Base-by-base conservation (phyloP, 1,140 invertebrate species). In the Temnothorax longispinosus region DNA sequence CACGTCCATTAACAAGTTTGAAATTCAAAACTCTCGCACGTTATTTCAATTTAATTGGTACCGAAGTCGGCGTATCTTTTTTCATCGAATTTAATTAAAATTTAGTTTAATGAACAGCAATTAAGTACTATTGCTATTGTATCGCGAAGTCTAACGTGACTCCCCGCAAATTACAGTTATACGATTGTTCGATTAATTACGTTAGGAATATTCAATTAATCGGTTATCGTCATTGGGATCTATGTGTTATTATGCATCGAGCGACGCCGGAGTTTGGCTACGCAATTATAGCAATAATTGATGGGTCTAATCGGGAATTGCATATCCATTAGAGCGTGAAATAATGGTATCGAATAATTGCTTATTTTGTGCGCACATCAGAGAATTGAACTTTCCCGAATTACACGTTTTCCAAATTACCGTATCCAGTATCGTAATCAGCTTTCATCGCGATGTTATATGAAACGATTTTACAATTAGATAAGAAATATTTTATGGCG, bases 21-120 rank as follows among this genome's bases (percentile, higher is more conserved):
- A 60, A 69, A 58, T 56, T 71, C 21, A 8, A 72, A 78, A 18
- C 15, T 13, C 3, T 13, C 3, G 2, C 8, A 18, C 32, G 58
- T 11, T 71, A 38, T n/a, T 58, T 27, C 1, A 18, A 38, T 85
- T 74, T 78, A 85, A 89, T 88, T 85, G 44, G 44, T 65, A 85
- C 44, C 58, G n/a, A 67, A 78, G 67, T 77, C 38, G 13, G n/a
- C 27, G 21, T 18, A 62, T 65, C 18, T n/a, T 47, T 18, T 75
- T 52, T 72, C 60, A 38, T 54, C 3, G 11, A 72, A 65, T 85
- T 88, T 71, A 89, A 89, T 89, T 87, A 89, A 75, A 85, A 44
- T 50, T 38, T 11, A 50, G 0, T 41, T 41, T 60, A 69, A 60
- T 52, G 13, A 56, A 10, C 8, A 35, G 7, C 11, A 32, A 77